Base-by-base conservation (phyloP, 2,113 vertebrate genomes). In the Benitochromis conjunctus region DNA sequence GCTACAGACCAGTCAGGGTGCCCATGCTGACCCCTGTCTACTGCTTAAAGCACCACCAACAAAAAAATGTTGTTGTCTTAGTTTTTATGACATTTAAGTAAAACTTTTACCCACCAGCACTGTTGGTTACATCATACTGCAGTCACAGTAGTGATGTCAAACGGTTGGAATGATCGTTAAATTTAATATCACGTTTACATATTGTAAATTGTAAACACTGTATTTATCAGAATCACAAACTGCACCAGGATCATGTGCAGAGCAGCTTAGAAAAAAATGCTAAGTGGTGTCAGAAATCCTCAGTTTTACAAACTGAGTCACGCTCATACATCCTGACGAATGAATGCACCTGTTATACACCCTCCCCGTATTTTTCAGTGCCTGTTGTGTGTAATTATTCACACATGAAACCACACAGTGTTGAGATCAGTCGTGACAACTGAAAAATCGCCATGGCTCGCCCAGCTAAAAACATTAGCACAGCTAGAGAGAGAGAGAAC, bases 401-500 rank as follows among this genome's bases (percentile, higher is more conserved):
- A 81, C 88, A 90, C 56, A 24, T 86, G 84, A 21, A 90, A 82
- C 76, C 29, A 38, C 34, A 82, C 81, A 86, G 80, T 85, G 82
- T 51, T 87, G 13, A 88, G 77, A 87, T 85, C 54, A 84, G 84
- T 86, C 56, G 36, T 93, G 88, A 92, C 71, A 56, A 66, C 76
- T 34, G 77, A 51, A 62, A 79, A 89, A 43, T 69, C 43, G 34
- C 53, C 12, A 19, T 16, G 5, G 64, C 57, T 89, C 43, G 4
- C 76, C 29, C 85, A 90, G 85, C 48, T 77, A 19, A 84, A 92
- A 88, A 79, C 86, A 84, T 83, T 81, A 71, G 43, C 84, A 86
- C 88, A 87, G 78, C 83, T 89, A 77, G 78, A 93, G 77, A 91
- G 48, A 89, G 43, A 85, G 54, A 87, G 74, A 79, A 79, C 84